Conservation (phyloP, 1,140 invertebrate genomes). For the Amphibalanus amphitrite region DNA sequence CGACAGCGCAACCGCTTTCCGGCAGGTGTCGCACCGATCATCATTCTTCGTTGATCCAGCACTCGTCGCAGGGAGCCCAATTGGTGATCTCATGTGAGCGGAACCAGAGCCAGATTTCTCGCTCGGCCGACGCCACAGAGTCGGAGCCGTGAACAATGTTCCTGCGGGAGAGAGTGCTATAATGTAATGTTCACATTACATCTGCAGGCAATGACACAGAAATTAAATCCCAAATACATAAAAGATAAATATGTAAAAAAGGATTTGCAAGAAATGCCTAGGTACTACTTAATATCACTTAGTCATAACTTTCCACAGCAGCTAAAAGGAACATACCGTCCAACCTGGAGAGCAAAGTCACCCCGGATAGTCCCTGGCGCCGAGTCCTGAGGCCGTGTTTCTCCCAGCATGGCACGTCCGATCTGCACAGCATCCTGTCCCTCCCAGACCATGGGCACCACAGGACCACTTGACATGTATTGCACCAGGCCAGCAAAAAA, state of each 20-base stretch:
- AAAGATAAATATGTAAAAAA: too few relatives aligned
- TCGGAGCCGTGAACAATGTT: conserved; percentile 97
- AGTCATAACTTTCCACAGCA: too few relatives aligned
- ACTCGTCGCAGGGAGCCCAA: conserved; percentile 56
- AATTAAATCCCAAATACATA: too few relatives aligned
- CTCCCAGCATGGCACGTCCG: conserved; percentile 84
- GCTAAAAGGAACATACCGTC: conserved; percentile 35
- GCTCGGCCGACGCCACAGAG: conserved; percentile 86
- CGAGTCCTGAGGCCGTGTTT: conserved; percentile 86
- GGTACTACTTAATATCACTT: too few relatives aligned
- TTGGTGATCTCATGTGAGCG: conserved; percentile 65
- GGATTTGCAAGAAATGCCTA: too few relatives aligned
- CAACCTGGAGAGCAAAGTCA: conserved; percentile 86
- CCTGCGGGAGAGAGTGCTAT: too few relatives aligned
- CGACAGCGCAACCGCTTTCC: too few relatives aligned
- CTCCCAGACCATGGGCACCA: conserved; percentile 97
- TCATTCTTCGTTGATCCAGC: conserved; percentile 65
- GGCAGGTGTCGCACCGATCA: too few relatives aligned
- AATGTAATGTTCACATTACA: too few relatives aligned
- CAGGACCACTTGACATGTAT: conserved; percentile 94
- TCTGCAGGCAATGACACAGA: too few relatives aligned
- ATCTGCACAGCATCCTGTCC: conserved; percentile 88
- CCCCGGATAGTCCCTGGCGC: conserved; percentile 86
- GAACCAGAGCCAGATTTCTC: conserved; percentile 95
- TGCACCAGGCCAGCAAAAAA: conserved; percentile 89